These are phyloP conservation scores for Dynastes grantii DNA, from an alignment of 2,888 invertebrate species.

Conservation along the genomic window DNA sequence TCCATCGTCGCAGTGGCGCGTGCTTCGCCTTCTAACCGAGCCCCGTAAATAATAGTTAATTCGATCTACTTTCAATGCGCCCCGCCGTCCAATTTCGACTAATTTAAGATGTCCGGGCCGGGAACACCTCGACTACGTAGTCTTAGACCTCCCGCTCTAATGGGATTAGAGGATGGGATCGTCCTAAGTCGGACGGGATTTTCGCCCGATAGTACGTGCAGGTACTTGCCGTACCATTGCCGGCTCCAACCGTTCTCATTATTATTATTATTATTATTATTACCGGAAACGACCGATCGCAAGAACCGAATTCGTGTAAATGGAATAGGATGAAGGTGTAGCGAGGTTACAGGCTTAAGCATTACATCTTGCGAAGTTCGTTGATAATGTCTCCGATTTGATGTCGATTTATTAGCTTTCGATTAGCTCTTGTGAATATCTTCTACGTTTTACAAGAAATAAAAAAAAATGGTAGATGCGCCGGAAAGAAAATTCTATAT, in stretches of 20 bases:
- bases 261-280: neutral
- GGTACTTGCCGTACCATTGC: neutral
- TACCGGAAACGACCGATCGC: conserved; percentile 16
- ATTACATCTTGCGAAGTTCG: neutral
- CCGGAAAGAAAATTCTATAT: too few species aligned
- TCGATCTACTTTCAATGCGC: conserved; percentile 58
- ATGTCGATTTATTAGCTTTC: too few species aligned
- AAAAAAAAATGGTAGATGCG: too few species aligned
- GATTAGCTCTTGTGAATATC: neutral
- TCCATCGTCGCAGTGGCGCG: conserved; percentile 48
- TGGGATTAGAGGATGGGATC: conserved; percentile 24
- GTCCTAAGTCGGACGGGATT: conserved; percentile 22
- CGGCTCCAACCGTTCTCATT: neutral
- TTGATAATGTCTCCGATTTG: too few species aligned
- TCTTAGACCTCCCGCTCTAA: neutral
- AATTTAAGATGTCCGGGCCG: conserved; percentile 59
- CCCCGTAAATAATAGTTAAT: conserved; percentile 55
- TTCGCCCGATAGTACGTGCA: neutral
- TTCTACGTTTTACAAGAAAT: too few species aligned
- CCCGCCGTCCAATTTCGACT: conserved; percentile 61
- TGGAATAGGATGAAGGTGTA: conserved; percentile 4
- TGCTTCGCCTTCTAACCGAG: conserved; percentile 49
- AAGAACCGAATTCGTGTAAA: conserved; percentile 15
- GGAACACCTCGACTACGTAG: conserved; percentile 56
- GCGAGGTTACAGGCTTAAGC: conserved; percentile 5